Percentiles rank a stretch among this genome's conserved stretches.
phyloP scores from a whole-genome alignment of 2,113 vertebrate species.

The Mystacornis crossleyi region DNA sequence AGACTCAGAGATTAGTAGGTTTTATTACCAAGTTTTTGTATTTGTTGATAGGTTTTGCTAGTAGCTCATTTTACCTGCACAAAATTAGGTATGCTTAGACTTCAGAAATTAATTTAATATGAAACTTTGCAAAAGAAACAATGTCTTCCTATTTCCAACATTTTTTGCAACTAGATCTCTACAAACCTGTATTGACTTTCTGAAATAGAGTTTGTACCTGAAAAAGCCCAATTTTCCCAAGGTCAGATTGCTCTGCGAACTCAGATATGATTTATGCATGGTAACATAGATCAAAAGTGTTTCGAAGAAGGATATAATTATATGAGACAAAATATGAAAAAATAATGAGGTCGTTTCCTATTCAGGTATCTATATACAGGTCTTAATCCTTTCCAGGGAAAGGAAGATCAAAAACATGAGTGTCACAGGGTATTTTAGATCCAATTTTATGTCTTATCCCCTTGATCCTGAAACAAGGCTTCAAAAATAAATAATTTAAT shows the following conservation, averaged over 20 bases:
- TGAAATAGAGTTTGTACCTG: not conserved
- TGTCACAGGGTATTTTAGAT: not conserved
- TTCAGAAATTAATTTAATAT: not conserved
- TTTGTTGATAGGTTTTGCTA: not conserved
- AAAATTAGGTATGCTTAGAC: not conserved
- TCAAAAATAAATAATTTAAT: not conserved
- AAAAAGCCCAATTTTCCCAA: constrained; percentile 29
- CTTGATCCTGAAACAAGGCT: not conserved
- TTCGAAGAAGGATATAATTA: constrained; percentile 8
- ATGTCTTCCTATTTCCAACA: not conserved
- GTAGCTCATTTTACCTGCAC: not conserved
- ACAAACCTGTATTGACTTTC: not conserved
- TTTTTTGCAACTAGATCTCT: not conserved
- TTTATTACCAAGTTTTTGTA: not conserved
- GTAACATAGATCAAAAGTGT: constrained; percentile 50
- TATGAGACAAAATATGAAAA: constrained; percentile 40
- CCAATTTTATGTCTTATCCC: not conserved
- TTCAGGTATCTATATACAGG: not conserved
- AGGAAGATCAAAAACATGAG: not conserved
- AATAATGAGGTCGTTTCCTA: not conserved
- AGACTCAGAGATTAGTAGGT: not conserved
- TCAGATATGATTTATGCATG: constrained; percentile 41
- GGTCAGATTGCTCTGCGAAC: constrained; percentile 18
- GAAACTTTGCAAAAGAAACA: not conserved
- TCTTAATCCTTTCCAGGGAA: not conserved